These are phyloP conservation scores for Drosophila guanche DNA, from an alignment of 1,140 invertebrate genomes.

Conservation along the genomic window DNA sequence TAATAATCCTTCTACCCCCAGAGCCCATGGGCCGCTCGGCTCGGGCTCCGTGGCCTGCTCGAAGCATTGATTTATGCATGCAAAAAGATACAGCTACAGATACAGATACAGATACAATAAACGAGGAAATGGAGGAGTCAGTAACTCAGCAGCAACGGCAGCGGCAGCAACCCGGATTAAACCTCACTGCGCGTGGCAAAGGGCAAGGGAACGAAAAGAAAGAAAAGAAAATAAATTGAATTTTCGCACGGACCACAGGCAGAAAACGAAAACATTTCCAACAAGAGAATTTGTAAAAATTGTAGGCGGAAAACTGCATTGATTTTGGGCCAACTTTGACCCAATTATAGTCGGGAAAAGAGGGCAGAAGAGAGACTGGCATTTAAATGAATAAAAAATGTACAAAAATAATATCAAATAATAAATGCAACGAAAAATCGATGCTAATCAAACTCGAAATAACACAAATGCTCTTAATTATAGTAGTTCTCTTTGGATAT, in stretches of 20 bases:
- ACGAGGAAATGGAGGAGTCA: conserved; percentile 64
- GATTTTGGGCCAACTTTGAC: conserved; percentile 34
- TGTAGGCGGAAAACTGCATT: conserved; percentile 18
- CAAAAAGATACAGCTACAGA: conserved; percentile 42
- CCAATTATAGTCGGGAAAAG: conserved; percentile 20
- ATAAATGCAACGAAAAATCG: too few species aligned
- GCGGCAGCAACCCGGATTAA: too few species aligned
- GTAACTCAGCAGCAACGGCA: conserved; percentile 20
- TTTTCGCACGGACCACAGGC: conserved; percentile 22
- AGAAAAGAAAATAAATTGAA: conserved; percentile 17
- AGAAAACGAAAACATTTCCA: neutral
- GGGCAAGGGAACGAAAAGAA: conserved; percentile 1
- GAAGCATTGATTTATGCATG: conserved; percentile 65
- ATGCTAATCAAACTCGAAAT: too few species aligned
- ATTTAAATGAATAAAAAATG: conserved; percentile 1
- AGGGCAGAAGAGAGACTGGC: neutral
- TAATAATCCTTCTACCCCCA: neutral
- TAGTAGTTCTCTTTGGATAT: neutral
- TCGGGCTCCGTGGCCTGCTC: conserved; percentile 2
- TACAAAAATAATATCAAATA: too few species aligned
- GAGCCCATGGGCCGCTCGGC: conserved; percentile 3
- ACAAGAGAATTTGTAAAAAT: neutral
- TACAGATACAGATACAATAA: conserved; percentile 36
- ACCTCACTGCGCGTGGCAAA: too few species aligned
- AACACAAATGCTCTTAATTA: neutral